phyloP scores from a whole-genome alignment of 2,113 vertebrate species.

The Syrmaticus mikado region DNA sequence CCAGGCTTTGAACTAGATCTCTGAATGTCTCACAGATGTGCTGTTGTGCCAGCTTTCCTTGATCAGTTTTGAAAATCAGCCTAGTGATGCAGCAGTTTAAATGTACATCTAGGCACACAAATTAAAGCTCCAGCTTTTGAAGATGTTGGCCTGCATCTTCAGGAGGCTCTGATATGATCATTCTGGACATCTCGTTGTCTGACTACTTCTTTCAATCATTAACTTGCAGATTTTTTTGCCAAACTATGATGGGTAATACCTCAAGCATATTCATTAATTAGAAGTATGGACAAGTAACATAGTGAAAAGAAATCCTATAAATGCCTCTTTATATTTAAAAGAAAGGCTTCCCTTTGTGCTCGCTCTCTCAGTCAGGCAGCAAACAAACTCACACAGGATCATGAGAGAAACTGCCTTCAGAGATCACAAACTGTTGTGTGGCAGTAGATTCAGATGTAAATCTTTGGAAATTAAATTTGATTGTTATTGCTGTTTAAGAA shows the following conservation, averaged over 20 bases:
- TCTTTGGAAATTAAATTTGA: background rate
- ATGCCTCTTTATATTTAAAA: background rate
- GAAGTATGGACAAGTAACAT: background rate
- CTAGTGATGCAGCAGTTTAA: background rate
- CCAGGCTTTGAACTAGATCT: background rate
- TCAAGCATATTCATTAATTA: background rate
- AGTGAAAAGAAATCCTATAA: background rate
- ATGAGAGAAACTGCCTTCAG: background rate
- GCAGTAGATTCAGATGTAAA: background rate
- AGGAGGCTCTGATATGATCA: background rate
- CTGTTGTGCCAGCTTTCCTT: background rate
- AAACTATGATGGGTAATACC: background rate
- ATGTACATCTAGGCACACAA: background rate
- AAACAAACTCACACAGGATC: background rate
- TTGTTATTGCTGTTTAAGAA: background rate
- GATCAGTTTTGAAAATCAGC: constrained; percentile 3
- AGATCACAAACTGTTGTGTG: rapidly evolving
- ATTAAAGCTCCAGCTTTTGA: background rate
- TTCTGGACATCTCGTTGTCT: background rate
- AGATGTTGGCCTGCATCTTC: background rate
- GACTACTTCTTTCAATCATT: background rate
- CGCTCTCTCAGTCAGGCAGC: background rate
- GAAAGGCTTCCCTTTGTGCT: background rate
- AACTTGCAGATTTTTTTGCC: background rate
- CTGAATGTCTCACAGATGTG: background rate